A percentile compares a stretch with the other conserved stretches of the same genome.
Conservation (phyloP, 2,797 vertebrate genomes). For the Darevskia nairensis region DNA sequence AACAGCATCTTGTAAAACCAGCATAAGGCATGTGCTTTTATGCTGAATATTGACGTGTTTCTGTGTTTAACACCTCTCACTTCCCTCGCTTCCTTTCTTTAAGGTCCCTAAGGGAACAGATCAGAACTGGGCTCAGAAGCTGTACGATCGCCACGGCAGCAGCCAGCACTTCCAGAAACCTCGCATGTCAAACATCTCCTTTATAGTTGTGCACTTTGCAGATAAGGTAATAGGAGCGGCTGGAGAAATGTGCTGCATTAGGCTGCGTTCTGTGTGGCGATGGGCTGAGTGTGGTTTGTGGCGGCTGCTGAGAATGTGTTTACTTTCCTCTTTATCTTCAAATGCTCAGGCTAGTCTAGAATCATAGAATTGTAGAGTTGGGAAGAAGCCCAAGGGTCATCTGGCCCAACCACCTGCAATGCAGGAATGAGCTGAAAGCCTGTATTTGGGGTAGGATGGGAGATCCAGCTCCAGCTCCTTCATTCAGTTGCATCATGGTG, state of each 20-base stretch:
- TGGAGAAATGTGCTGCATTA: accelerated
- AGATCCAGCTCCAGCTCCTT: neutral
- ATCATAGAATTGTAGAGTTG: too few relatives aligned
- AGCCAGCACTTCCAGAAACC: conserved; percentile 95
- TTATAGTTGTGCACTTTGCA: conserved; percentile 92
- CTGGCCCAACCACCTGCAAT: too few relatives aligned
- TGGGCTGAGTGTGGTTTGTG: neutral
- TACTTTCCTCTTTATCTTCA: neutral
- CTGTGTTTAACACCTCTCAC: neutral
- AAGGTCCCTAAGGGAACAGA: conserved; percentile 94
- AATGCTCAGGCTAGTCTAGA: neutral
- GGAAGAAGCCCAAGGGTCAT: too few relatives aligned
- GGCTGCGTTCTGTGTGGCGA: neutral
- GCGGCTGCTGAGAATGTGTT: neutral
- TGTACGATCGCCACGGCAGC: conserved; percentile 84
- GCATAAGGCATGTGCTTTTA: neutral
- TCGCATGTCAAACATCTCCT: conserved; percentile 93
- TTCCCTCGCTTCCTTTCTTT: conserved; percentile 58
- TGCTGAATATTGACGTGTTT: neutral
- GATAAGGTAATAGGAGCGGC: conserved; percentile 83
- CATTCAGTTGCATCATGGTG: neutral
- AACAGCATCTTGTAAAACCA: neutral
- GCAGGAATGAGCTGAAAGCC: neutral
- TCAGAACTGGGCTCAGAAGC: conserved; percentile 94
- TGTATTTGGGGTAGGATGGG: neutral